These are phyloP conservation scores for Phylloscopus collybita DNA, from an alignment of 2,797 vertebrate genomes.

Conservation along the genomic window DNA sequence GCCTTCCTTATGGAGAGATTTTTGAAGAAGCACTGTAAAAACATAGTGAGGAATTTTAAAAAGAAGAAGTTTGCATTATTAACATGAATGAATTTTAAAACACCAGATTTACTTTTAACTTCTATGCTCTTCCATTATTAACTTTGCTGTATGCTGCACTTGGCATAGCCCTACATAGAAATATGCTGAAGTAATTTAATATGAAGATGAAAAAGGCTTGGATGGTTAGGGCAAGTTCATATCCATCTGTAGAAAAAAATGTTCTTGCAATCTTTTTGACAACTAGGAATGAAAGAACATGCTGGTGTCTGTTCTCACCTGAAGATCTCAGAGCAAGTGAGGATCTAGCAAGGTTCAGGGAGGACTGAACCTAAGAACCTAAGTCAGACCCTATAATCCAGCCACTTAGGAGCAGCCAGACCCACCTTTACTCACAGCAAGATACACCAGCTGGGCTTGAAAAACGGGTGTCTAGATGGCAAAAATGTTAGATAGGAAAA, in stretches of 20 bases:
- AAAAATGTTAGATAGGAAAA: not conserved
- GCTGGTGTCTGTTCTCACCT: not conserved
- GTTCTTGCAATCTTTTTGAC: not conserved
- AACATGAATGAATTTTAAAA: constrained; percentile 35
- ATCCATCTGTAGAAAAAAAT: not conserved
- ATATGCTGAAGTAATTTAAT: constrained; percentile 2
- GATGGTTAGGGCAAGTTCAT: not conserved
- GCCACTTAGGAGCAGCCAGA: not conserved
- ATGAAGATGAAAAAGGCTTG: constrained; percentile 9
- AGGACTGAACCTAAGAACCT: not conserved
- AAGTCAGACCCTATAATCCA: not conserved
- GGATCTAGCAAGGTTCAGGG: not conserved
- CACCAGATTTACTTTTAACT: constrained; percentile 28
- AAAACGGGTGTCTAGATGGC: not conserved
- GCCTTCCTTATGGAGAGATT: not conserved
- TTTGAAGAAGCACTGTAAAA: not conserved
- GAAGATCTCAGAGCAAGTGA: not conserved
- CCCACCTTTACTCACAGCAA: not conserved
- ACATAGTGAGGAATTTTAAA: not conserved
- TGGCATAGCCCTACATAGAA: not conserved
- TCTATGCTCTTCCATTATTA: constrained; percentile 48
- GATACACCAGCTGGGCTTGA: not conserved
- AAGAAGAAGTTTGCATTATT: constrained; percentile 34
- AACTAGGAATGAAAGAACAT: not conserved
- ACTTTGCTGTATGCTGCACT: not conserved